A percentile compares a stretch with the other conserved stretches of the same genome.
These are phyloP conservation scores for Stegodyphus dumicola DNA, from an alignment of 1,140 invertebrate genomes.

Conservation along the genomic window DNA sequence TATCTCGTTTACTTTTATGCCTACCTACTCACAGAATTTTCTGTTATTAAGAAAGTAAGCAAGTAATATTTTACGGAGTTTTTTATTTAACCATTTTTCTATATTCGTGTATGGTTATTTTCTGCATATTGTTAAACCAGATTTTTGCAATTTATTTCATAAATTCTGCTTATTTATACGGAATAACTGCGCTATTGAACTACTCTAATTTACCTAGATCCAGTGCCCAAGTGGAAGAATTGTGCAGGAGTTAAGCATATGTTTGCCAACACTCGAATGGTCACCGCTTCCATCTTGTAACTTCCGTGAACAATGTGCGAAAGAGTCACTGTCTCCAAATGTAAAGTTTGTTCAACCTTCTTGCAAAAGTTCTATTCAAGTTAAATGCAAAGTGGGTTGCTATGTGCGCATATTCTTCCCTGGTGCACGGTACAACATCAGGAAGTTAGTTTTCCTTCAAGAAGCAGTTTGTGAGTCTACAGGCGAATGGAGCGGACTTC, in stretches of 20 bases:
- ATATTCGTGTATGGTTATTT: neutral
- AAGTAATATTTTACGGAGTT: neutral
- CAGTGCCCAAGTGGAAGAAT: neutral
- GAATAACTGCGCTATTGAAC: no score
- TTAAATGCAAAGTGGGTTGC: slow-evolving; percentile 25
- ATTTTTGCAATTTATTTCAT: neutral
- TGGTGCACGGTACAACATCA: neutral
- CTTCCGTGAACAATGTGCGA: neutral
- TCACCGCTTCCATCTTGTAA: slow-evolving; percentile 4
- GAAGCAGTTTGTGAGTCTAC: neutral
- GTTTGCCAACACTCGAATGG: neutral
- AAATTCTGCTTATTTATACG: no score
- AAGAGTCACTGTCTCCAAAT: neutral
- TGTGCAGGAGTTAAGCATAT: neutral
- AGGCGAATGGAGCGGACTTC: neutral
- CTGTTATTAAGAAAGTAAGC: neutral
- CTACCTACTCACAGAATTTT: neutral
- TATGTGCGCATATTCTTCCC: neutral
- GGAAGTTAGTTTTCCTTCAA: slow-evolving; percentile 1
- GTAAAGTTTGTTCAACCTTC: neutral
- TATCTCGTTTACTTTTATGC: no score
- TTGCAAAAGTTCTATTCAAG: neutral
- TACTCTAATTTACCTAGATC: neutral
- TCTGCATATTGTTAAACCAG: neutral
- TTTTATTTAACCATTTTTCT: neutral